Evolutionary conservation across 1,140 invertebrate species (phyloP).

Genomic region (Brachionus sp.): DNA sequence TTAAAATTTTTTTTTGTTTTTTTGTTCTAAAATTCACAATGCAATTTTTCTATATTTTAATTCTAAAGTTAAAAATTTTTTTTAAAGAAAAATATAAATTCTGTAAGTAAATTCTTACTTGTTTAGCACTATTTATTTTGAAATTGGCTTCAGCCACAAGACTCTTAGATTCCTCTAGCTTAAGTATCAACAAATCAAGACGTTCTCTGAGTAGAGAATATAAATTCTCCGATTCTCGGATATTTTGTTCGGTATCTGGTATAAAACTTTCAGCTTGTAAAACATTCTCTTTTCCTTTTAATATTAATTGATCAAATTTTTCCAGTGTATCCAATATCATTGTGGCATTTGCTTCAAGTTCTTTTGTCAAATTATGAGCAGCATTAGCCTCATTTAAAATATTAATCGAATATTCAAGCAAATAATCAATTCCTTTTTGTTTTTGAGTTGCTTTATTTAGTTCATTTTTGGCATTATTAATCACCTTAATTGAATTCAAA

Average conservation of each 20-base stretch:
- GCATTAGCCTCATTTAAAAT: background rate
- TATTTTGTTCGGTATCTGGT: background rate
- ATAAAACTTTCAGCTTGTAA: background rate
- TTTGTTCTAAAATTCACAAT: background rate
- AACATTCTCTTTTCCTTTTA: background rate
- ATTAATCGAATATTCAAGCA: background rate
- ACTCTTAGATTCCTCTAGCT: background rate
- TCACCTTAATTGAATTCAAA: background rate
- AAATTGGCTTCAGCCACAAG: background rate
- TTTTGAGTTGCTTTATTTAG: conserved; percentile 14
- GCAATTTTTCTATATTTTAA: background rate
- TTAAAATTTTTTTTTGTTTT: background rate
- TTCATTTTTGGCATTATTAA: background rate
- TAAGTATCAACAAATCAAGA: background rate
- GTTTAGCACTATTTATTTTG: background rate
- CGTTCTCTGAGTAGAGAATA: background rate
- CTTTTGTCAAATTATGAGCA: background rate
- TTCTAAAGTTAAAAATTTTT: background rate
- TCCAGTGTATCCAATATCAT: conserved; percentile 11
- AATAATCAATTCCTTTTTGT: conserved; percentile 43
- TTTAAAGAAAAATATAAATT: background rate
- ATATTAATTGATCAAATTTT: conserved; percentile 38
- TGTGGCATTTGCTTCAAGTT: background rate
- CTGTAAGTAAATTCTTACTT: background rate
- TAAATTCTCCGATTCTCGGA: background rate